phyloP scores from a whole-genome alignment of 2,888 invertebrate species.

The Aphidoletes aphidimyza region DNA sequence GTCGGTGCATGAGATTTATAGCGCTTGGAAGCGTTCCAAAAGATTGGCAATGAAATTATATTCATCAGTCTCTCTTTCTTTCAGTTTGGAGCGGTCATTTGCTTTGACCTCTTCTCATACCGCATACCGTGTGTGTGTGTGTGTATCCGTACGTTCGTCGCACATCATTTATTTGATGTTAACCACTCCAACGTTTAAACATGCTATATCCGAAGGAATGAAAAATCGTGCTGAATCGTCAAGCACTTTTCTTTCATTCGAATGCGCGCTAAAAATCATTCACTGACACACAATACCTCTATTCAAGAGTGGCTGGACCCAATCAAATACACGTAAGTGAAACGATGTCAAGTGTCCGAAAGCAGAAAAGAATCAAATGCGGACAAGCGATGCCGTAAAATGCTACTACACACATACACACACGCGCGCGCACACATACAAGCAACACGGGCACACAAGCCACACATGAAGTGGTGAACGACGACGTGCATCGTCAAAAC shows the following conservation, averaged over 20 bases:
- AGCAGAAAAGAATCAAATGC: slow-evolving; percentile 3
- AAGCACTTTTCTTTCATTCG: slow-evolving; percentile 10
- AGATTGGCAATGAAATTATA: slow-evolving; percentile 49
- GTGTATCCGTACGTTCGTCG: not conserved
- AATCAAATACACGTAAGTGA: not conserved
- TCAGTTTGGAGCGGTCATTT: slow-evolving; percentile 35
- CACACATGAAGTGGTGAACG: not conserved
- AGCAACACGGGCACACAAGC: too few species aligned
- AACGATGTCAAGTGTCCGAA: slow-evolving; percentile 31
- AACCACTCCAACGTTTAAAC: not conserved
- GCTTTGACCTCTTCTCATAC: slow-evolving; percentile 1
- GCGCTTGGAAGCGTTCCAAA: slow-evolving; percentile 30
- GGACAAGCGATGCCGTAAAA: not conserved
- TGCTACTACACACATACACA: not conserved
- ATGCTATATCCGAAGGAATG: too few species aligned
- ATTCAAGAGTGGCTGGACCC: not conserved
- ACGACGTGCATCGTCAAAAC: not conserved
- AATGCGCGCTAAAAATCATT: not conserved
- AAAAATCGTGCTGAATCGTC: slow-evolving; percentile 20
- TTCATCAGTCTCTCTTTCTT: slow-evolving; percentile 43
- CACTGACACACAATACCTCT: slow-evolving; percentile 12
- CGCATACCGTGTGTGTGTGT: not conserved
- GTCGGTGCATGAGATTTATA: slow-evolving; percentile 37
- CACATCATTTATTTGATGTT: slow-evolving; percentile 46
- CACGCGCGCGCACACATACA: too few species aligned